These are phyloP conservation scores for Nymphalis polychloros DNA, from an alignment of 2,888 invertebrate species.

Conservation along the genomic window DNA sequence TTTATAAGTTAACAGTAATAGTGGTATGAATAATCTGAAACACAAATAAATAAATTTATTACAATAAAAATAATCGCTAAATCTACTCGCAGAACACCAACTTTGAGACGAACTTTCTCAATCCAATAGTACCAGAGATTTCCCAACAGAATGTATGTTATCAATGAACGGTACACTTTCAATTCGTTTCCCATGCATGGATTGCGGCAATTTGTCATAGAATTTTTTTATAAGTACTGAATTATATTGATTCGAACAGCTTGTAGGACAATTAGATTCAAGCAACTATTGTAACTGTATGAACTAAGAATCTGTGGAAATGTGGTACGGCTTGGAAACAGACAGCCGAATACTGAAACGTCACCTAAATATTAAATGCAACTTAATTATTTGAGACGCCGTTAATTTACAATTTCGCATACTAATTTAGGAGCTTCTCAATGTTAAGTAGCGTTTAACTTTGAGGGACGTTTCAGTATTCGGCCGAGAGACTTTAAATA, in stretches of 20 bases:
- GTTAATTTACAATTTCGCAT: too few species aligned
- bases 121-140: slow-evolving; percentile 11
- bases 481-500: too few species aligned
- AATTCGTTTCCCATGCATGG: slow-evolving; percentile 32
- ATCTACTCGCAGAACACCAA: not conserved
- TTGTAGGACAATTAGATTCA: slow-evolving; percentile 32
- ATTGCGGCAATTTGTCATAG: slow-evolving; percentile 26
- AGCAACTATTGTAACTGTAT: slow-evolving; percentile 16
- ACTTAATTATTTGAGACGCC: too few species aligned
- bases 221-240: slow-evolving; percentile 23
- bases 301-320: slow-evolving; percentile 1
- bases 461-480: too few species aligned
- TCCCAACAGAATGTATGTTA: slow-evolving; percentile 34
- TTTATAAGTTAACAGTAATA: too few species aligned
- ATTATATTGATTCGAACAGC: slow-evolving; percentile 33
- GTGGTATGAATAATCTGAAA: too few species aligned
- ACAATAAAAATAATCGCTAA: not conserved
- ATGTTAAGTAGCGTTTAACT: too few species aligned
- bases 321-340: too few species aligned
- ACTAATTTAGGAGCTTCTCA: too few species aligned
- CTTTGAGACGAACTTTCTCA: slow-evolving; percentile 11
- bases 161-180: slow-evolving; percentile 32
- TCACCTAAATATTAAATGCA: too few species aligned
- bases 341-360: too few species aligned
- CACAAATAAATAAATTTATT: too few species aligned